These are phyloP conservation scores for Scortum barcoo DNA, from an alignment of 2,113 vertebrate genomes.

Conservation along the genomic window DNA sequence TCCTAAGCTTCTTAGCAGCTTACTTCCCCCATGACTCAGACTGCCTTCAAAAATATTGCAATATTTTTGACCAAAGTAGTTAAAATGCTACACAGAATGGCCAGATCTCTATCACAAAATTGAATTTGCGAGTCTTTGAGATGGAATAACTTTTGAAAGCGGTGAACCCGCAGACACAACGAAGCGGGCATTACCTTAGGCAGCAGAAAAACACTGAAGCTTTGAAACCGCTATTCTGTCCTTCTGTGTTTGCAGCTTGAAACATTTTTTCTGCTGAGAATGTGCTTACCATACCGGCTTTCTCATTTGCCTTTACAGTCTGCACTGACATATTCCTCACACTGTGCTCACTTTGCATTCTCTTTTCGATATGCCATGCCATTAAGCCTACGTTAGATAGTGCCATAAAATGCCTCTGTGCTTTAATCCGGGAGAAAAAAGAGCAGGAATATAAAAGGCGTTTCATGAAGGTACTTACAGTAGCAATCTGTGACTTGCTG, in stretches of 20 bases:
- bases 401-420: conserved; percentile 45
- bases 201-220: conserved; percentile 44
- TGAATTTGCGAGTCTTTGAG: conserved; percentile 48
- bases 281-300: conserved; percentile 52
- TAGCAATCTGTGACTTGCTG: conserved; percentile 36
- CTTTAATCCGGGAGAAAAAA: conserved; percentile 53
- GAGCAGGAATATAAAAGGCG: conserved; percentile 49
- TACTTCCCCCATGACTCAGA: conserved; percentile 19
- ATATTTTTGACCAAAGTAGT: conserved; percentile 37
- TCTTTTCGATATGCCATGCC: conserved; percentile 32
- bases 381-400: conserved; percentile 52
- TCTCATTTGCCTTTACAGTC: conserved; percentile 50
- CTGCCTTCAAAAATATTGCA: conserved; percentile 35
- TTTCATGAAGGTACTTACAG: conserved; percentile 52
- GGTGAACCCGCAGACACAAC: conserved; percentile 4
- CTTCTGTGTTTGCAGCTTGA: conserved; percentile 38
- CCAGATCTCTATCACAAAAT: conserved; percentile 54
- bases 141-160: conserved; percentile 45
- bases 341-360: conserved; percentile 57
- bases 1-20: conserved; percentile 40
- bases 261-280: conserved; percentile 45
- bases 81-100: conserved; percentile 42
- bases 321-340: conserved; percentile 52
- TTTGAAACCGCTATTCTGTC: conserved; percentile 41
- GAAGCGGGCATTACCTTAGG: conserved; percentile 35